Evolutionary conservation across 2,797 vertebrate genomes (phyloP), one percentile per base, ranked within the genome.

Genomic region (Anabacerthia variegaticeps): DNA sequence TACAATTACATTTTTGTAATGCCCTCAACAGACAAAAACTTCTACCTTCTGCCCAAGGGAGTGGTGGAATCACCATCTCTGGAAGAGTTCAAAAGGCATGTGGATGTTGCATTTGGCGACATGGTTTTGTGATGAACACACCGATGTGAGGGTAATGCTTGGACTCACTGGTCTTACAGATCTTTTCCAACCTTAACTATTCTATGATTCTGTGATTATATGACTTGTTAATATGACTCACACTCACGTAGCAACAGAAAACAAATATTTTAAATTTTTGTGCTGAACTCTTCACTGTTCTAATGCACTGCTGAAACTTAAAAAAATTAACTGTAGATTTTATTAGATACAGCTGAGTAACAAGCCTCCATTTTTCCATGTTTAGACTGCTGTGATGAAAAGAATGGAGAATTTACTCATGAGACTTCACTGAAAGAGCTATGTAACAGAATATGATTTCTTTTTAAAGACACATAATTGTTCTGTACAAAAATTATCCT

Each of bases 391-490:
- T 68, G 4, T 49, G 36, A 78, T 88, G 77, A 75, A 89, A 89
- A 37, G 39, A 95, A 74, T 24, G 22, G 58, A 37, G n/a, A 69
- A 84, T 84, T 88, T 37, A 73, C 65, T 89, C 83, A 56, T 85
- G n/a, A 90, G 83, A 77, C 19, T 71, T 44, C 72, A 76, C 43
- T 13, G 22, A 88, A 76, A 88, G 56, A 36, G 7, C 32, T 88
- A 46, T 71, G 39, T 59, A 85, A 89, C 39, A 28, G 28, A 78
- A 84, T 80, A 74, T 61, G 12, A 91, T 92, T 92, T 85, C 16
- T 95, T 82, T 92, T 78, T 83, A 89, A 89, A 86, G 86, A 43
- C 41, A 54, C 32, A 5, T 85, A 91, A 85, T 61, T 55, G 32
- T 27, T 78, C 39, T n/a, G 18, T 48, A 71, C 73, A 86, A 95